Conservation (phyloP, 2,113 vertebrate species). For the Eidolon helvum region DNA sequence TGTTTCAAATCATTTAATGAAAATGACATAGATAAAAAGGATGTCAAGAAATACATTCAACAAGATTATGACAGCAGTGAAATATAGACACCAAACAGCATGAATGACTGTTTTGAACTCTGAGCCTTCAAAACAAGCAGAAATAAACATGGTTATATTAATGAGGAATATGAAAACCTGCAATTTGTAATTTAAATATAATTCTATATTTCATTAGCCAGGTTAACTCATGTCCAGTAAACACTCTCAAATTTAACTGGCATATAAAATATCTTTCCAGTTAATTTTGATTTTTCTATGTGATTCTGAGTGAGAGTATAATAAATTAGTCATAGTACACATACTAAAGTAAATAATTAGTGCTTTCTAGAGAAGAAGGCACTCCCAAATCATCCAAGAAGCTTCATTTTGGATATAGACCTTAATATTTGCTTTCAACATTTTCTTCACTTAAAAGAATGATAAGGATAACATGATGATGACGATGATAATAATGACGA, state of each 20-base stretch:
- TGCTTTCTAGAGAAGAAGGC: background rate
- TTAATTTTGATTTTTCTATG: constrained; percentile 24
- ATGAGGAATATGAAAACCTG: background rate
- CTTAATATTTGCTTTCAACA: background rate
- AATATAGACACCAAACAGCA: background rate
- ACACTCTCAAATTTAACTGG: background rate
- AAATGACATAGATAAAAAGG: constrained; percentile 29
- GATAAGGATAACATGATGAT: too few relatives aligned
- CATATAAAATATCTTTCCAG: constrained; percentile 1
- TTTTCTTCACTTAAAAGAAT: background rate
- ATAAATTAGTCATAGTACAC: background rate
- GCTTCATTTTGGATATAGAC: background rate
- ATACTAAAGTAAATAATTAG: background rate
- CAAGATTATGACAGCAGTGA: background rate
- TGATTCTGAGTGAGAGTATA: background rate
- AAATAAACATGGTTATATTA: background rate
- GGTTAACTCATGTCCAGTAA: background rate
- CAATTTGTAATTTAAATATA: background rate
- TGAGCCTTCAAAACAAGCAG: background rate
- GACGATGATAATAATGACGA: too few relatives aligned
- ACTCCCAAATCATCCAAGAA: background rate
- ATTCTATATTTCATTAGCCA: background rate
- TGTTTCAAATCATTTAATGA: constrained; percentile 45
- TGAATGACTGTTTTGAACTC: background rate
- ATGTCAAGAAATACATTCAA: background rate